These are phyloP conservation scores for Eristalis tenax DNA, from an alignment of 2,888 invertebrate species.

Conservation along the genomic window DNA sequence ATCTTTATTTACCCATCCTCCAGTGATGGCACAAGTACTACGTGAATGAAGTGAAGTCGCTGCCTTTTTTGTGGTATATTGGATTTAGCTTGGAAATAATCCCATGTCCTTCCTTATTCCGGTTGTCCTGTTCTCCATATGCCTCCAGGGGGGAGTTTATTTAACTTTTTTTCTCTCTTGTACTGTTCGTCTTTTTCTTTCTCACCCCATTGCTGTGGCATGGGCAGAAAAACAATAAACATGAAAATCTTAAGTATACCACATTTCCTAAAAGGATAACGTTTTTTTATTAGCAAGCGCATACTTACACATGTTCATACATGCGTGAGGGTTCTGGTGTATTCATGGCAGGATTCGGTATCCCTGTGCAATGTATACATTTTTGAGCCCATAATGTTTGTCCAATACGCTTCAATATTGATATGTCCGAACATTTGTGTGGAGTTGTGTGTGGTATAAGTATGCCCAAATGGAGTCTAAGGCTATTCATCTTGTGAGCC, in stretches of 20 bases:
- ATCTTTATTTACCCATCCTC: conserved; percentile 50
- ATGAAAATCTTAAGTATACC: conserved; percentile 39
- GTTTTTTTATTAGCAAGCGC: background rate
- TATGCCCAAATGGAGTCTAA: no score
- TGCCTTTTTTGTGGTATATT: conserved; percentile 39
- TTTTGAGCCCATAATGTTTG: conserved; percentile 12
- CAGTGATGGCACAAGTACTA: conserved; percentile 48
- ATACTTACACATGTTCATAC: conserved; percentile 3
- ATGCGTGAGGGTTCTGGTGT: background rate
- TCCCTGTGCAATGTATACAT: conserved; percentile 20
- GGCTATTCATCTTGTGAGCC: conserved; percentile 8
- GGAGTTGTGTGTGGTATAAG: background rate
- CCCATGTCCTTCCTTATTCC: conserved; percentile 14
- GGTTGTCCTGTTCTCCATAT: background rate
- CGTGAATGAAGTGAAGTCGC: conserved; percentile 54
- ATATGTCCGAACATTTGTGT: background rate
- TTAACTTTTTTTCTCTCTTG: background rate
- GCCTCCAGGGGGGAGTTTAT: background rate
- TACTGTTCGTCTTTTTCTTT: background rate
- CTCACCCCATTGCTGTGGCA: conserved; percentile 6
- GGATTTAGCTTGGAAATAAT: conserved; percentile 47
- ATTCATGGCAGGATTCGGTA: background rate
- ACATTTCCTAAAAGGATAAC: conserved; percentile 37
- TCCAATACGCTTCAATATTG: conserved; percentile 1
- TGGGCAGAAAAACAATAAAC: conserved; percentile 40